Base-by-base conservation (phyloP, 2,888 invertebrate species). In the Diarsia rubi region DNA sequence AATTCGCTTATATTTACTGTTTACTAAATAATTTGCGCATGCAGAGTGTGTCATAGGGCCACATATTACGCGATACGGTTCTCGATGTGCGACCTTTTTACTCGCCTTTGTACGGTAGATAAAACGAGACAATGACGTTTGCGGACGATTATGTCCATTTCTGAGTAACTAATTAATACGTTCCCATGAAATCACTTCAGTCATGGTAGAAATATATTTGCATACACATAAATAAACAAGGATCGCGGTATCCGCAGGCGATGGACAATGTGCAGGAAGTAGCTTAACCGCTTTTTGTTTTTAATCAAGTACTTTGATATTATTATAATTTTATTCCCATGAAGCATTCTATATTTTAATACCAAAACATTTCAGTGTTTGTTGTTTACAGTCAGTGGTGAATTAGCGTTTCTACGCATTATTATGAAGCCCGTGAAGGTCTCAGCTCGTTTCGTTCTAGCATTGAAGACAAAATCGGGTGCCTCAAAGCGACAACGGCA, bases 401-500 rank as follows among this genome's bases (percentile, higher is more conserved):
- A 63, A 78, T 64, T 70, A 45, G 64, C 69, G 63, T 67, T 69
- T 78, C 73, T 75, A 71, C 83, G 68, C 57, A 60, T 79, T 76
- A 75, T 72, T 79, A 62, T 79, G 69, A 79, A 37, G 67, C 24
- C 11, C 57, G 64, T 67, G 70, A 76, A 73, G 72, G 80, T 79
- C 76, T 81, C 49, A 24, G 45, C 59, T 73, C 68, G 31, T 47
- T 49, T 68, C 73, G 74, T 83, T 83, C 57, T 75, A 67, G 65
- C 83, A 83, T 83, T 84, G 76, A 85, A 81, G 77, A 85, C 82
- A 80, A 86, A 84, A 85, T 86, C 65, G 82, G 87, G 86, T 85
- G 84, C 75, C 68, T 84, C 78, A 85, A 80, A 89, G 86, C 87
- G 86, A 88, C 88, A 87, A 86, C 89, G 87, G 81, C 76, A 87